A percentile compares a stretch with the other conserved stretches of the same genome.
Conservation (phyloP, 2,113 vertebrate genomes). For the Dicerorhinus sumatrensis region DNA sequence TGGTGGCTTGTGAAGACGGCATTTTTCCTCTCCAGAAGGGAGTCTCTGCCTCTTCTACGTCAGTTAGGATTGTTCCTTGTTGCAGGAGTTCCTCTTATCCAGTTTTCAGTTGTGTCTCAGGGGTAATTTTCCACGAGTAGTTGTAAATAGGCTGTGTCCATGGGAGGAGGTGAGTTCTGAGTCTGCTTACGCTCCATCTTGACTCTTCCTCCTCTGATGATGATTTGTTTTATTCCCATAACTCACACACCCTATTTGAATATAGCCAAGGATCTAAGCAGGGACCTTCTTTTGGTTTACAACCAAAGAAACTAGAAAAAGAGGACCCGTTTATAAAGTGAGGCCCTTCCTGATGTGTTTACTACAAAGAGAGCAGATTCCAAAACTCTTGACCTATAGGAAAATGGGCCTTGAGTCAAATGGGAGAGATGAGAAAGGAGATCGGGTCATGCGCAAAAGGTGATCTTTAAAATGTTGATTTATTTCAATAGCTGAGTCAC, state of each 20-base stretch:
- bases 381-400: neutral
- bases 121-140: no score
- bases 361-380: neutral
- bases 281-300: neutral
- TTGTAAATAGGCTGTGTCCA: no score
- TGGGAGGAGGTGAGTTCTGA: no score
- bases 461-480: neutral
- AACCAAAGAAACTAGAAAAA: neutral
- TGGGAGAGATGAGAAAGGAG: neutral
- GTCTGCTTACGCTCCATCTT: no score
- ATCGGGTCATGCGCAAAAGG: neutral
- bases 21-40: no score
- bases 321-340: neutral
- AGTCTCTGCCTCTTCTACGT: no score
- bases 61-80: no score
- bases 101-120: no score
- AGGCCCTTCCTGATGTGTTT: fast-evolving
- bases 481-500: neutral
- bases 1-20: no score
- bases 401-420: neutral
- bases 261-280: neutral
- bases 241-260: neutral
- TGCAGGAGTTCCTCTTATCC: no score
- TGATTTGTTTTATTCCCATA: neutral
- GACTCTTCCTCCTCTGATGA: no score